Evolutionary conservation across 1,140 invertebrate genomes (phyloP).

Genomic region (Bombus affinis): DNA sequence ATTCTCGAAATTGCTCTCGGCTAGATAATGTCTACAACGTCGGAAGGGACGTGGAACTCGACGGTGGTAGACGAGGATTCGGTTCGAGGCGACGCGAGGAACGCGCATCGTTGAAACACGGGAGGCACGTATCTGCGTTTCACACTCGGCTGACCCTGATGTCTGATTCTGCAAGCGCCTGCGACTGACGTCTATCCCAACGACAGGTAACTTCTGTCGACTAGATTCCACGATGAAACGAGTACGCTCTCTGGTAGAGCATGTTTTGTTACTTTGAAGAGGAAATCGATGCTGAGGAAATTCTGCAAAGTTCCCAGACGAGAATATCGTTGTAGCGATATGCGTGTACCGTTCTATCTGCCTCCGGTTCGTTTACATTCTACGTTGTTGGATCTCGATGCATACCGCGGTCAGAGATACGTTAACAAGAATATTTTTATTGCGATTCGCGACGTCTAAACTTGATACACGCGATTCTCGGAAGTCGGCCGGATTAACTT

Average conservation of each 20-base stretch:
- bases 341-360: not conserved
- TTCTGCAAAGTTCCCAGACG: not conserved
- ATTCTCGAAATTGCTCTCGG: slow-evolving; percentile 14
- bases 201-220: not conserved
- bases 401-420: not conserved
- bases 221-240: slow-evolving; percentile 2
- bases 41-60: not conserved
- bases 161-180: slow-evolving; percentile 7
- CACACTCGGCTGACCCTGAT: slow-evolving; percentile 4
- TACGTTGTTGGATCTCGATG: not conserved
- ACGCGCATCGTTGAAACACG: not conserved
- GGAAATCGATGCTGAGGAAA: slow-evolving; percentile 8
- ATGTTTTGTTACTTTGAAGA: not conserved
- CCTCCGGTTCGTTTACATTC: not conserved
- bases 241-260: too few species aligned
- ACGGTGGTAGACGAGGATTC: not conserved
- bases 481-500: too few species aligned
- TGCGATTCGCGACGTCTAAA: too few species aligned
- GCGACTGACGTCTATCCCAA: slow-evolving; percentile 3
- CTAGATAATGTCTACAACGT: not conserved
- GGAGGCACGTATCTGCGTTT: not conserved
- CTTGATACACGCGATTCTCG: too few species aligned
- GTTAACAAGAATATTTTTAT: too few species aligned
- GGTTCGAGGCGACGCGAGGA: not conserved
- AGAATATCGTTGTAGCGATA: not conserved